Evolutionary conservation across 2,797 vertebrate genomes (phyloP).

Genomic region (Yasuhikotakia modesta): DNA sequence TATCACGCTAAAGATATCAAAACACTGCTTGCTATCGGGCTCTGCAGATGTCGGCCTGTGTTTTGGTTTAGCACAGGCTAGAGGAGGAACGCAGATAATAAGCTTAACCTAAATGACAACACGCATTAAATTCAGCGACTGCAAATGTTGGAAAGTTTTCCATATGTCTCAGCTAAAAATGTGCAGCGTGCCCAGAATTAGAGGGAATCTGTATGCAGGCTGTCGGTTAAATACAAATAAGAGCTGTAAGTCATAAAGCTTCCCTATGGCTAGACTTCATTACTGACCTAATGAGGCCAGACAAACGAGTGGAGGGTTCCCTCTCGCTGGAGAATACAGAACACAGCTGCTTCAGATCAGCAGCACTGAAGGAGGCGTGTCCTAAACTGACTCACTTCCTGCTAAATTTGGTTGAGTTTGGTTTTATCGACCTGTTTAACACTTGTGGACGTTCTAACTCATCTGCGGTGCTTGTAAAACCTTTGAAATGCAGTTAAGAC

Average conservation of each 20-base stretch:
- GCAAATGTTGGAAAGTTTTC: slow-evolving; percentile 50
- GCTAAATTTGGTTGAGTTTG: slow-evolving; percentile 14
- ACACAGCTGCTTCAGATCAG: background rate
- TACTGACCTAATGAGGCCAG: no score
- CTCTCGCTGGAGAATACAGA: slow-evolving; percentile 24
- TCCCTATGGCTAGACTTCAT: no score
- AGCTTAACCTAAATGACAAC: slow-evolving; percentile 54
- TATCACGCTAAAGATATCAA: slow-evolving; percentile 22
- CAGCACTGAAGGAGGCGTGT: background rate
- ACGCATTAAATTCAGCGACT: slow-evolving; percentile 54
- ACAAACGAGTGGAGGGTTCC: slow-evolving; percentile 9
- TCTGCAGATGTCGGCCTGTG: slow-evolving; percentile 42
- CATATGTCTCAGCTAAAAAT: slow-evolving; percentile 51
- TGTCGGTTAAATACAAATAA: slow-evolving; percentile 55
- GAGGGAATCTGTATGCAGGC: slow-evolving; percentile 35
- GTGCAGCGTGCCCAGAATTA: slow-evolving; percentile 30
- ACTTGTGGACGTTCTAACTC: background rate
- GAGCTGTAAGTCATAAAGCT: slow-evolving; percentile 49
- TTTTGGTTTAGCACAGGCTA: slow-evolving; percentile 13
- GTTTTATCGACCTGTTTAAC: slow-evolving; percentile 5
- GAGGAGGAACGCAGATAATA: slow-evolving; percentile 44
- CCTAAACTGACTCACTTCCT: slow-evolving; percentile 12
- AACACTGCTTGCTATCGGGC: slow-evolving; percentile 25
- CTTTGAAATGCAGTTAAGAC: background rate
- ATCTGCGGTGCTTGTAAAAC: background rate